A percentile compares a stretch with the other conserved stretches of the same genome.
Evolutionary conservation across 53 echinoderm and acorn worm genomes (phyloP).

Genomic region (Echinometra lucunter): DNA sequence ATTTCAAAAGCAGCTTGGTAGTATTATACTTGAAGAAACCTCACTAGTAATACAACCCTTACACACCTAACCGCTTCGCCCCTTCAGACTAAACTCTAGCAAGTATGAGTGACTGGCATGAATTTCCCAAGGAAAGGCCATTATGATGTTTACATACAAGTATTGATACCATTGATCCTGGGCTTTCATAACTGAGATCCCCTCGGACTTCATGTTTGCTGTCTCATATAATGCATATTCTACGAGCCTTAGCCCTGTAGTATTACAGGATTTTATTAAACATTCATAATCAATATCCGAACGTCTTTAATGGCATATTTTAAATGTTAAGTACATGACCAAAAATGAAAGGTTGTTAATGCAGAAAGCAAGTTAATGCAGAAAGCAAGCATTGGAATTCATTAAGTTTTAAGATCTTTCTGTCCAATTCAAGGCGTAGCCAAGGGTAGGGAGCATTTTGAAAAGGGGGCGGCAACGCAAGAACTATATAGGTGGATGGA

Average conservation of each 20-base stretch:
- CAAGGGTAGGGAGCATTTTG: too few species aligned
- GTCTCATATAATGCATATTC: too few species aligned
- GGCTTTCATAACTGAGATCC: neutral
- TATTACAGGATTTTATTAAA: constrained; percentile 19
- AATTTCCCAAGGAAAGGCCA: constrained; percentile 35
- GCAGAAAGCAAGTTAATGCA: neutral
- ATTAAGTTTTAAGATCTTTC: neutral
- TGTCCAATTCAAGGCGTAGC: neutral
- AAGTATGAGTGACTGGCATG: constrained; percentile 1
- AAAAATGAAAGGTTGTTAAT: too few species aligned
- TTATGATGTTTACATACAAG: constrained; percentile 55
- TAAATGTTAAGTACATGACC: too few species aligned
- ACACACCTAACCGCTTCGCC: neutral
- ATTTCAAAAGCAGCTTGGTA: too few species aligned
- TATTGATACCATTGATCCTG: constrained; percentile 54
- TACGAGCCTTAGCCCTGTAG: neutral
- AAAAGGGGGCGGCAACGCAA: neutral
- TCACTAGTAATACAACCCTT: neutral
- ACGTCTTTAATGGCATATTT: too few species aligned
- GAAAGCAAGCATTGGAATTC: neutral
- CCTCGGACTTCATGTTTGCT: constrained; percentile 1
- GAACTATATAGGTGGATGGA: neutral
- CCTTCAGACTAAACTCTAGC: neutral
- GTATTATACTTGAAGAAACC: too few species aligned
- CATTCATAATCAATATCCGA: neutral